Evolutionary conservation across 2,888 invertebrate genomes (phyloP), one percentile per base, ranked within the genome.

Genomic region (Pseudanteris insignis): DNA sequence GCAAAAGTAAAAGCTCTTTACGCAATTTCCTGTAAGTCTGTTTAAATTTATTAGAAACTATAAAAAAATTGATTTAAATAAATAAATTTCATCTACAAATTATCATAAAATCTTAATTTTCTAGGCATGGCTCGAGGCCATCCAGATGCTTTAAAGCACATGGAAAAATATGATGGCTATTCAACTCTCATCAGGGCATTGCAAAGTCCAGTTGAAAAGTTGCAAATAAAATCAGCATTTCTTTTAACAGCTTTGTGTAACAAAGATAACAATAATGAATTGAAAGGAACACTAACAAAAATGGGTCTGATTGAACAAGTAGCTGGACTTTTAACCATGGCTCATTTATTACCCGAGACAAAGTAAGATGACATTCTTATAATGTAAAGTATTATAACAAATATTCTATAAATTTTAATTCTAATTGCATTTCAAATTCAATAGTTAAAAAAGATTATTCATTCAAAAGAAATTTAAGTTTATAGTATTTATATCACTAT

Each of bases 211-310:
- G 82, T 86, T 30, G 82, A 84, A 34, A 85, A 86, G 65, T 81
- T 89, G 1, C 83, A 86, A 67, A 86, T 86, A 1, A 93, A 92
- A 80, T 85, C 89, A 0, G 86, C 89, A 6, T 92, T 93, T 79
- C 81, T 94, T 41, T 77, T 91, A 32, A 81, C 84, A 0, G 81
- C 86, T 10, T 77, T 92, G 7, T 86, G 87, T 46, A 77, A 66
- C 30, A 69, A 65, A 50, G 77, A 78, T 2, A 71, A 74, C 50
- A 51, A 54, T 0, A 64, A 70, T 30, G 46, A 68, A 8, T 32
- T 78, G 8, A 77, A 75, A 51, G 63, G 64, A 11, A 75, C 67
- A 8, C 61, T 79, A 1, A 68, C 76, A 4, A 78, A 76, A 60
- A 79, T 79, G 78, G 79, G 79, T 10, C 58, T 79, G 7, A 68